phyloP scores from a whole-genome alignment of 2,113 vertebrate genomes.

The Lophotis ruficrista region DNA sequence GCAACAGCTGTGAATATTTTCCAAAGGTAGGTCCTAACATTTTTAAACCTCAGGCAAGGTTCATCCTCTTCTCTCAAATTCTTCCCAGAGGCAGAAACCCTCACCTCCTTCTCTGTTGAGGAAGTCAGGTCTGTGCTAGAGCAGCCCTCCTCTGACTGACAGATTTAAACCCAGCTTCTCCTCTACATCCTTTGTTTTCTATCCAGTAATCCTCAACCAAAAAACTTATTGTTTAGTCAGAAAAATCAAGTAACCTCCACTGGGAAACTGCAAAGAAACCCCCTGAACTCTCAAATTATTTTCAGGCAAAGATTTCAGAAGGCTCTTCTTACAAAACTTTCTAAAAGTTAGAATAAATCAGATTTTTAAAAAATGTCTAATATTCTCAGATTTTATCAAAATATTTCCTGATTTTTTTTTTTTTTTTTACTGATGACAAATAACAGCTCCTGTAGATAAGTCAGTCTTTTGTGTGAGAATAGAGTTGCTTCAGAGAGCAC shows the following conservation, averaged over 20 bases:
- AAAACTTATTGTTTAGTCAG: not conserved
- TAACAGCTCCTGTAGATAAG: not conserved
- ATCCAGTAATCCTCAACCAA: not conserved
- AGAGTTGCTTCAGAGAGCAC: not conserved
- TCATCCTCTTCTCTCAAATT: not conserved
- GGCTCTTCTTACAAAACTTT: not conserved
- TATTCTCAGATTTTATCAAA: not conserved
- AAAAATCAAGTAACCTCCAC: not conserved
- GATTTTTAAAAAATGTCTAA: not conserved
- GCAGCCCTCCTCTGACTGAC: not conserved
- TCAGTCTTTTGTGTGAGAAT: not conserved
- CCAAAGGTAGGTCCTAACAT: not conserved
- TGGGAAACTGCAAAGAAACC: not conserved
- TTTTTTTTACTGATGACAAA: not conserved
- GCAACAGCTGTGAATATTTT: not conserved
- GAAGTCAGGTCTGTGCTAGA: not conserved
- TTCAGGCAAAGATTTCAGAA: not conserved
- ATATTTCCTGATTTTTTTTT: not conserved
- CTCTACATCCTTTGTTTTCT: not conserved
- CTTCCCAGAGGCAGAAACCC: not conserved
- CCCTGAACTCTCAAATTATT: not conserved
- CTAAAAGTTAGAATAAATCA: not conserved
- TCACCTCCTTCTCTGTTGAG: not conserved
- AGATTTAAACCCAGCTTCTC: not conserved
- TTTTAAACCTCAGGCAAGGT: not conserved